These are phyloP conservation scores for Leucozona laternaria DNA, from an alignment of 2,888 invertebrate genomes.

Conservation along the genomic window DNA sequence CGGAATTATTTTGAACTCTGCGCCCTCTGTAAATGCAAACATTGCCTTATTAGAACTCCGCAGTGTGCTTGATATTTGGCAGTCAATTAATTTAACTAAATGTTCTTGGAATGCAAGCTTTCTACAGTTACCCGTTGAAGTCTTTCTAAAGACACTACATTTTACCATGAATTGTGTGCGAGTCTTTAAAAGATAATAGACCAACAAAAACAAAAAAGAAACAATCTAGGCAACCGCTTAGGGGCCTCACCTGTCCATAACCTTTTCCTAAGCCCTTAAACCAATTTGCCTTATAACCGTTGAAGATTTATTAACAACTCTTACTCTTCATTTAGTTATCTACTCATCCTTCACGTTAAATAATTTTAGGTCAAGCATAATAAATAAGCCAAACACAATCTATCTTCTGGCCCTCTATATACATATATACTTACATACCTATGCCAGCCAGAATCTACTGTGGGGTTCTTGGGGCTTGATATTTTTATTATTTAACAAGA, in stretches of 20 bases:
- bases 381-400: constrained; percentile 56
- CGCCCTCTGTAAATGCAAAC: no score
- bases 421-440: no score
- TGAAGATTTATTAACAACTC: constrained; percentile 45
- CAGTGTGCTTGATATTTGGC: background rate
- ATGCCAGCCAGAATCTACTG: no score
- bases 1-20: no score
- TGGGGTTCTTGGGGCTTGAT: background rate
- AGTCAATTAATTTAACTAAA: background rate
- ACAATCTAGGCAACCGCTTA: background rate
- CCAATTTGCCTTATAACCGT: constrained; percentile 10
- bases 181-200: background rate
- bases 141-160: background rate
- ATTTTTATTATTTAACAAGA: constrained; percentile 58
- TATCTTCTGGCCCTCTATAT: constrained; percentile 7
- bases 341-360: constrained; percentile 31
- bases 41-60: no score
- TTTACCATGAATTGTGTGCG: background rate
- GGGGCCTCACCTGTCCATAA: background rate
- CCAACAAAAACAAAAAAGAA: background rate
- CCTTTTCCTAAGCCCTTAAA: constrained; percentile 18
- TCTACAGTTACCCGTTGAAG: background rate
- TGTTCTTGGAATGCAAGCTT: no score
- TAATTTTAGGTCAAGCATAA: constrained; percentile 51
- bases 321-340: constrained; percentile 42